Conservation (phyloP, 1,140 invertebrate species). For the Atta colombica region DNA sequence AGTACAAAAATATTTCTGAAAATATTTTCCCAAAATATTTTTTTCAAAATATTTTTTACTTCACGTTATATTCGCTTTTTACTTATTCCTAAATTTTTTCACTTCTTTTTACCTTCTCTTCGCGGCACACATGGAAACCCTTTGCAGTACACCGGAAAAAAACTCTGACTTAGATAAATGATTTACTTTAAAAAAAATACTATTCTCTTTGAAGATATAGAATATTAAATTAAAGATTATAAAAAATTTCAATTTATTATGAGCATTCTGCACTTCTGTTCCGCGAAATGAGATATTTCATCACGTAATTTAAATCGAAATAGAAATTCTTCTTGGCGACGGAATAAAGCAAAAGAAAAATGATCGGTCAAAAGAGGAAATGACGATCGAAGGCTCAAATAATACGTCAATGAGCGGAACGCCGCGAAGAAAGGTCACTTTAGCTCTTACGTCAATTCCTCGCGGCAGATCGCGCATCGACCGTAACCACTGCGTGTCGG, state of each 20-base stretch:
- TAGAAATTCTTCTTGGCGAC: neutral
- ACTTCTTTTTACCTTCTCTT: no score
- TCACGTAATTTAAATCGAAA: neutral
- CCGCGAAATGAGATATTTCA: neutral
- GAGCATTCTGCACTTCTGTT: neutral
- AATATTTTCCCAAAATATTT: no score
- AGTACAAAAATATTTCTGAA: neutral
- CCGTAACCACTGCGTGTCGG: conserved; percentile 39
- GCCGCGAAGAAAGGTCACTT: conserved; percentile 25
- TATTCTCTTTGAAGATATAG: neutral
- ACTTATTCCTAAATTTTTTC: no score
- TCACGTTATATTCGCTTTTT: no score
- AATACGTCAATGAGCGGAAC: conserved; percentile 9
- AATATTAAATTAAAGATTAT: neutral
- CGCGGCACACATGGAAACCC: no score
- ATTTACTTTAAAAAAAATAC: neutral
- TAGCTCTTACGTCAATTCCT: conserved; percentile 35
- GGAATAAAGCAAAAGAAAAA: conserved; percentile 9
- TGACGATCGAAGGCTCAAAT: conserved; percentile 17
- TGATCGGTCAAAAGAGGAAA: conserved; percentile 21
- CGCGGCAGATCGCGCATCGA: conserved; percentile 17
- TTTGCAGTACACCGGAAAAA: no score
- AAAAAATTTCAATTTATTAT: neutral
- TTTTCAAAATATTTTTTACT: neutral
- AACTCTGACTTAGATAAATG: no score